Evolutionary conservation across 2,888 invertebrate genomes (phyloP).

Genomic region (Chrysolina americana): DNA sequence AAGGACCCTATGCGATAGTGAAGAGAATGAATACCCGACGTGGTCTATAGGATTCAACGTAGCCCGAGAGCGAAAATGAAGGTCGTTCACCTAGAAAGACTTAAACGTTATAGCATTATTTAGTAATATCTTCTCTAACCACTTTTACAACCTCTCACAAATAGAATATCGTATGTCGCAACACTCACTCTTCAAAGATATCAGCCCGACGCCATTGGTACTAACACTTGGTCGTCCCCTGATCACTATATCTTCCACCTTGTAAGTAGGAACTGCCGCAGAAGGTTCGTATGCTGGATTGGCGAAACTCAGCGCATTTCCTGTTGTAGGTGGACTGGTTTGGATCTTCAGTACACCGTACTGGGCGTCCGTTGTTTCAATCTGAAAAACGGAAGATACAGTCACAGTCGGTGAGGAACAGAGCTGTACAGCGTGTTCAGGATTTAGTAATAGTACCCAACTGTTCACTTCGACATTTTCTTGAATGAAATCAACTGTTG

Average conservation of each 20-base stretch:
- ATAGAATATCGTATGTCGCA: neutral
- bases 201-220: constrained; percentile 69
- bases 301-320: constrained; percentile 81
- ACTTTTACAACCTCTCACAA: too few species aligned
- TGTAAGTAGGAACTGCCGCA: constrained; percentile 75
- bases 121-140: too few species aligned
- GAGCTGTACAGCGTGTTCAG: neutral
- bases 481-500: neutral
- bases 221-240: constrained; percentile 72
- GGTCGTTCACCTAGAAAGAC: too few species aligned
- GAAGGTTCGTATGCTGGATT: constrained; percentile 89
- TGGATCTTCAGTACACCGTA: constrained; percentile 86
- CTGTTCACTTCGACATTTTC: too few species aligned
- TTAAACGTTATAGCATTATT: too few species aligned
- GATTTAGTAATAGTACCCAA: too few species aligned
- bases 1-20: too few species aligned
- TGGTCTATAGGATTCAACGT: too few species aligned
- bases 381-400: constrained; percentile 68
- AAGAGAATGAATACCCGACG: too few species aligned
- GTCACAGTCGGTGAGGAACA: neutral
- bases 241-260: constrained; percentile 84
- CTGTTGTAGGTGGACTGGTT: constrained; percentile 75
- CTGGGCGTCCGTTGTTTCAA: constrained; percentile 77
- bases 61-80: too few species aligned
- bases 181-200: constrained; percentile 71